These are phyloP conservation scores for Chironomus striatipennis DNA, from an alignment of 1,140 invertebrate genomes.

Conservation along the genomic window DNA sequence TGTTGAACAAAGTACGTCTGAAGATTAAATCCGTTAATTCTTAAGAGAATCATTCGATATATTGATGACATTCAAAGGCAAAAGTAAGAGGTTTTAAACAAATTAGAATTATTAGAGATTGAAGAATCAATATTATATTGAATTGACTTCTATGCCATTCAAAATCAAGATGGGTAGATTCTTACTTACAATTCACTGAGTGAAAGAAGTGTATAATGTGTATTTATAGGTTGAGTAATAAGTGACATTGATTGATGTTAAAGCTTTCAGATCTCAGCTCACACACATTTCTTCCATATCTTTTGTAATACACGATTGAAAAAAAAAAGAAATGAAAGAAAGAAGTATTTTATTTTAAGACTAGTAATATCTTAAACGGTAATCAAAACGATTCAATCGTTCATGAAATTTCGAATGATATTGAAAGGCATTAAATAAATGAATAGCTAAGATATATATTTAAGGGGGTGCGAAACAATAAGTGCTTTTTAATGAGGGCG, in stretches of 20 bases:
- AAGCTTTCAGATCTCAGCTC: not conserved
- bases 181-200: not conserved
- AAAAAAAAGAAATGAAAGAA: not conserved
- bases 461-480: constrained; percentile 12
- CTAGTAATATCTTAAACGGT: not conserved
- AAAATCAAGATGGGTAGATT: not conserved
- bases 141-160: not conserved
- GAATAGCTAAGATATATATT: not conserved
- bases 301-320: not conserved
- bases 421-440: constrained; percentile 9
- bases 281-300: constrained; percentile 9
- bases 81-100: not conserved
- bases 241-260: constrained; percentile 22
- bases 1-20: too few relatives aligned
- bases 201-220: not conserved
- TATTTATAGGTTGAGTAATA: constrained; percentile 16
- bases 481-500: constrained; percentile 16
- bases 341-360: not conserved
- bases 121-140: not conserved
- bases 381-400: constrained; percentile 20
- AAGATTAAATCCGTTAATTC: too few relatives aligned
- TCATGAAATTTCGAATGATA: constrained; percentile 15
- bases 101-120: constrained; percentile 18
- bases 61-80: not conserved
- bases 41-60: not conserved